Base-by-base conservation (phyloP, 2,113 vertebrate species). In the Fulica atra region DNA sequence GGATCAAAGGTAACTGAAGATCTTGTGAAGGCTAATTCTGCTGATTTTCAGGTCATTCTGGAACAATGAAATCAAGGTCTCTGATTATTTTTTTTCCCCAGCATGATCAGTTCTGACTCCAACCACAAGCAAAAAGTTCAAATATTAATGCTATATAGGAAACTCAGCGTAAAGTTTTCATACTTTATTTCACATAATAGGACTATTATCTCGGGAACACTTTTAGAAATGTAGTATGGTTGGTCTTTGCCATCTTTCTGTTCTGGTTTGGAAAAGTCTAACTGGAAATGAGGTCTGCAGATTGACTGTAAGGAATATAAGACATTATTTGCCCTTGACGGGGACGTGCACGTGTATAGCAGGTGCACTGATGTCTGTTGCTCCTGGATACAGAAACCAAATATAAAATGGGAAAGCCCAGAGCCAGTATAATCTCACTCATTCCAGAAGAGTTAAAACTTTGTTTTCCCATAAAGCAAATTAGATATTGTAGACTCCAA, bases 371-470 rank as follows among this genome's bases (percentile, higher is more conserved):
- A 64, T 1, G 8, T 90, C 71, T 80, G 71, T 94, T 92, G 86
- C 82, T 92, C 69, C 88, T 88, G 88, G 93, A 81, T 81, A 93
- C 88, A 90, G 65, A 94, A 93, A 89, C n/a, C 73, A 56, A 94
- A 92, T 71, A 69, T 81, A 94, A 88, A 93, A 92, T 68, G 29
- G 59, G 69, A 81, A 95, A 94, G 17, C 9, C 60, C 35, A 65
- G 48, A 92, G 92, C 92, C 86, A 95, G 76, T 69, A 74, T 92
- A 96, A 95, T 68, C 82, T 94, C 86, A 71, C 16, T 94, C 48
- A 78, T 84, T 97, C 82, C 90, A 94, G 88, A 79, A 76, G 31
- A 94, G 17, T 26, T 90, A 88, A 93, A 96, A 76, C 69, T 72
- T 88, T 81, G 60, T 93, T 95, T 96, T 74, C 40, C 65, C 61